Conservation (phyloP, 1,140 invertebrate species). For the Drosophila pseudoobscura region DNA sequence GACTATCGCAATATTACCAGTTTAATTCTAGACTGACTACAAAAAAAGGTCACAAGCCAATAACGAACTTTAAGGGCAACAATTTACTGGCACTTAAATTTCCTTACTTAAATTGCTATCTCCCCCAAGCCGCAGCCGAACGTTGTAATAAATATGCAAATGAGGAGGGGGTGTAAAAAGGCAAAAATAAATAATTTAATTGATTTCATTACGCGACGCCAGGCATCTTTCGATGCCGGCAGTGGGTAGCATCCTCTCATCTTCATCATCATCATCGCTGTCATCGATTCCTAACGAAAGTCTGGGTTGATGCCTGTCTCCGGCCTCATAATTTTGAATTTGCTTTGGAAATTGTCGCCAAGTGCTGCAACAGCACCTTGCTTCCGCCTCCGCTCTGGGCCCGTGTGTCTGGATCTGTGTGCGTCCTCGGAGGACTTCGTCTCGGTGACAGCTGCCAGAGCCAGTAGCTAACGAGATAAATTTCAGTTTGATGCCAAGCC, state of each 20-base stretch:
- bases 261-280: conserved; percentile 27
- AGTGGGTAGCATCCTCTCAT: conserved; percentile 41
- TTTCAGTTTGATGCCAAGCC: conserved; percentile 69
- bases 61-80: conserved; percentile 27
- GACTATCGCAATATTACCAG: too few species aligned
- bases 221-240: conserved; percentile 62
- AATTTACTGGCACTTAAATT: conserved; percentile 27
- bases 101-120: neutral
- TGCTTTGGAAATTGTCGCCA: conserved; percentile 75
- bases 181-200: conserved; percentile 74
- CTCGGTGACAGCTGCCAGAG: conserved; percentile 67
- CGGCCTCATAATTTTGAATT: conserved; percentile 70
- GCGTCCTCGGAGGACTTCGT: conserved; percentile 18
- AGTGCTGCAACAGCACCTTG: conserved; percentile 68
- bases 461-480: conserved; percentile 74
- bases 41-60: neutral
- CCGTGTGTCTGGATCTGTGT: too few species aligned
- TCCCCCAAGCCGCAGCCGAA: neutral
- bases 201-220: conserved; percentile 67
- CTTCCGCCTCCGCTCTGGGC: conserved; percentile 13
- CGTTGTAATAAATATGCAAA: conserved; percentile 75
- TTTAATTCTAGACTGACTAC: too few species aligned
- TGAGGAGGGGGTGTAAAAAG: conserved; percentile 41
- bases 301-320: conserved; percentile 31
- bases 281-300: conserved; percentile 62